Evolutionary conservation across 2,888 invertebrate genomes (phyloP).

Genomic region (Pandemis cinnamomeana): DNA sequence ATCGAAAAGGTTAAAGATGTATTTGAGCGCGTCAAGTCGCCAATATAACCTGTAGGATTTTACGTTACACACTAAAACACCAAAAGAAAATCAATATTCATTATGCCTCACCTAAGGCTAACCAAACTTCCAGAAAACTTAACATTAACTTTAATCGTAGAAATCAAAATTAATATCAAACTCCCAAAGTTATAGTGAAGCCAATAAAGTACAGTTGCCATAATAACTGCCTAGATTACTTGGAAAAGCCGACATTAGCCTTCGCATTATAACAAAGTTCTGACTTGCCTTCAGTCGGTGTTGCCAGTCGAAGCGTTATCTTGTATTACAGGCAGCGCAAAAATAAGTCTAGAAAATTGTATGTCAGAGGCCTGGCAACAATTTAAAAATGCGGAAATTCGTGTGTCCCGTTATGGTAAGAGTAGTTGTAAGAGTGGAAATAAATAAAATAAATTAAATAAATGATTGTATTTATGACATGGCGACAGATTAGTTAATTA

Average conservation of each 20-base stretch:
- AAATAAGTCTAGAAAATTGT: too few relatives aligned
- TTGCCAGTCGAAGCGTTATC: background rate
- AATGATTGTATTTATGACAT: too few relatives aligned
- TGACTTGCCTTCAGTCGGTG: background rate
- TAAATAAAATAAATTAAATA: too few relatives aligned
- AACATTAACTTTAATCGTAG: background rate
- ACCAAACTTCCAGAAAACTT: background rate
- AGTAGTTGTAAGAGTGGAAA: too few relatives aligned
- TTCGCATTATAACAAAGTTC: conserved; percentile 3
- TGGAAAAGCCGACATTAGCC: background rate
- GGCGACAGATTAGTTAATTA: too few relatives aligned
- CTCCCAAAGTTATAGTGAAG: background rate
- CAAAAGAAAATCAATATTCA: background rate
- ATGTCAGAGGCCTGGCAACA: too few relatives aligned
- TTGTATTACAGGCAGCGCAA: too few relatives aligned
- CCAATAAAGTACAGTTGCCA: background rate
- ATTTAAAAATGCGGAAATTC: too few relatives aligned
- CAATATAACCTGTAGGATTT: background rate
- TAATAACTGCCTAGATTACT: background rate
- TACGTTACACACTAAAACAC: background rate
- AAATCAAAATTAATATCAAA: background rate
- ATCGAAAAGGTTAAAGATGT: too few relatives aligned
- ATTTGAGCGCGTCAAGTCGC: background rate
- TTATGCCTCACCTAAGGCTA: background rate
- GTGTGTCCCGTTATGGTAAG: too few relatives aligned